Evolutionary conservation across 2,113 vertebrate genomes (phyloP), one percentile per base, ranked within the genome.

Genomic region (Poeciliopsis retropinna): DNA sequence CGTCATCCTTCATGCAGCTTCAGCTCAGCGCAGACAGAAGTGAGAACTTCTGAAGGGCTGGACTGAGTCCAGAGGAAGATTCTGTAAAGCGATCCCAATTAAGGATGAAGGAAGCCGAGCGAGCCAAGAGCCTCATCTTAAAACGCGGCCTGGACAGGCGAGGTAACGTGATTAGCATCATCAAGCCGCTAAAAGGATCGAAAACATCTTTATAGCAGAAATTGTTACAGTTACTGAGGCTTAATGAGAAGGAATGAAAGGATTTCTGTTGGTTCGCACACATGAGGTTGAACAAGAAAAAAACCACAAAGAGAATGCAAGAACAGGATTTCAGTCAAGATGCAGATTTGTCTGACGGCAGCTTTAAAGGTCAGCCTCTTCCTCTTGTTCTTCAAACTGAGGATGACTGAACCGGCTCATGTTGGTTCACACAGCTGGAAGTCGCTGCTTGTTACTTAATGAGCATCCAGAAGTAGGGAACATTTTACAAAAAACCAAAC

Each of bases 341-440:
- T 75, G 78, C 67, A 75, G 64, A 71, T 67, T 30, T 75, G 64
- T 32, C 71, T 25, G 32, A 34, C 12, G 60, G 70, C 29, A 5
- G 60, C 67, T 27, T 60, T 65, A 78, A 75, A 81, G 37, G 75
- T 65, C 68, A 0, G 19, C 10, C 5, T 31, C 44, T 41, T 19
- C 31, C 60, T 44, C 54, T 57, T 39, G 27, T 0, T 5, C 19
- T 64, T 69, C n/a, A 61, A n/a, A 47, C 29, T n/a, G 22, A 29
- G 37, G 14, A 76, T 66, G 61, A 32, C 0, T 37, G 57, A 34
- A 22, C 39, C 22, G 11, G 69, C 39, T 63, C 44, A 51, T 22
- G 25, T 62, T 37, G 17, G 17, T 60, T 60, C 3, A 9, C 15
- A 31, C 31, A 54, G 19, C 41, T 72, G 54, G n/a, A 32, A 41